A percentile compares a stretch with the other conserved stretches of the same genome.
These are phyloP conservation scores for Ascaphus truei DNA, from an alignment of 2,113 vertebrate species.

Conservation along the genomic window DNA sequence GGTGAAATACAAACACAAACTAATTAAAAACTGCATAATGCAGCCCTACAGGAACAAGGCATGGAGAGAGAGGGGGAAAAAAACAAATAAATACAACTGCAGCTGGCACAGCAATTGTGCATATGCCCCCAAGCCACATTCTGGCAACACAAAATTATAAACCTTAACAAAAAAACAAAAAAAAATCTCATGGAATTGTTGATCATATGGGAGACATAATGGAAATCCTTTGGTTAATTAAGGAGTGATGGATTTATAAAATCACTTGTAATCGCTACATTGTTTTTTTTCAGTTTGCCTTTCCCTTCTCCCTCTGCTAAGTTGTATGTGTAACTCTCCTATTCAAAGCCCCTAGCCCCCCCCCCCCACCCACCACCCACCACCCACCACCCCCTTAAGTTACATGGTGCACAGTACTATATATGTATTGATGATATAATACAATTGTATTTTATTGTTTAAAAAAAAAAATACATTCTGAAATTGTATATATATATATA, in stretches of 20 bases:
- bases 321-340: no score
- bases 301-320: no score
- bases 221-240: slow-evolving; percentile 66
- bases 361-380: no score
- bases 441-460: no score
- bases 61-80: slow-evolving; percentile 47
- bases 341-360: no score
- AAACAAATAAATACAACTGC: slow-evolving; percentile 69
- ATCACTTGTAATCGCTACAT: slow-evolving; percentile 19
- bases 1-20: slow-evolving; percentile 69
- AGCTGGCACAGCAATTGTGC: slow-evolving; percentile 63
- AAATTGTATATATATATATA: background rate
- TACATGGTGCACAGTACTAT: no score
- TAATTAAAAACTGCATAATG: slow-evolving; percentile 76
- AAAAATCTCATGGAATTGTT: slow-evolving; percentile 48
- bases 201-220: slow-evolving; percentile 51
- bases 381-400: no score
- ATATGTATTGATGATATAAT: no score
- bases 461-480: no score
- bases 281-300: no score
- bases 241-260: slow-evolving; percentile 47
- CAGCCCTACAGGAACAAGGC: slow-evolving; percentile 68
- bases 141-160: slow-evolving; percentile 65
- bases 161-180: slow-evolving; percentile 28
- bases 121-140: slow-evolving; percentile 61